Evolutionary conservation across 2,113 vertebrate genomes (phyloP).

Genomic region (Pholis gunnellus): DNA sequence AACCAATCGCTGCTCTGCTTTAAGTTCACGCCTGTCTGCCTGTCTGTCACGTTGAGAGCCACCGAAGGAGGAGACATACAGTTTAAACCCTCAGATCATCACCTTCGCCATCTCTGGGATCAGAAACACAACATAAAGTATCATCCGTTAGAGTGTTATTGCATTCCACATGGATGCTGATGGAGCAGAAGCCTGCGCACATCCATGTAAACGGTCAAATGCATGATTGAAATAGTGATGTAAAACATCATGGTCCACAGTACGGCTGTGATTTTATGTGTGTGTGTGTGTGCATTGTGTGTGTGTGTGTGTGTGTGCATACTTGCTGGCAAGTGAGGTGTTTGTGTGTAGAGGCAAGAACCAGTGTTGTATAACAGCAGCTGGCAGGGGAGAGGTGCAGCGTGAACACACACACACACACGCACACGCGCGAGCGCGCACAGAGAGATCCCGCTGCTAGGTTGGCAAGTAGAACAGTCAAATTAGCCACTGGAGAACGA

Average conservation of each 20-base stretch:
- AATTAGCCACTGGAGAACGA: constrained; percentile 81
- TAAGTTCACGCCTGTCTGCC: constrained; percentile 65
- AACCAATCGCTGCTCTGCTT: constrained; percentile 76
- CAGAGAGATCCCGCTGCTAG: constrained; percentile 62
- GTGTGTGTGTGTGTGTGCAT: constrained; percentile 25
- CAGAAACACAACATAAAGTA: background rate
- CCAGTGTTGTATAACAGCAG: constrained; percentile 79
- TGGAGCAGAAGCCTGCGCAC: constrained; percentile 22
- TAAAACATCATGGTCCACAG: constrained; percentile 26
- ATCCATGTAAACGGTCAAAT: constrained; percentile 32
- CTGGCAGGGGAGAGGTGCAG: constrained; percentile 68
- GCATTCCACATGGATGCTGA: constrained; percentile 16
- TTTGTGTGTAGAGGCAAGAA: constrained; percentile 69
- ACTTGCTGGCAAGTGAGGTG: constrained; percentile 65
- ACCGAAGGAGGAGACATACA: constrained; percentile 31
- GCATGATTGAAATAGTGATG: constrained; percentile 53
- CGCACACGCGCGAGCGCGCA: constrained; percentile 41
- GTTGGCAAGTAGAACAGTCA: constrained; percentile 80
- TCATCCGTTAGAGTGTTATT: constrained; percentile 27
- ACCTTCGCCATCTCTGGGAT: constrained; percentile 18
- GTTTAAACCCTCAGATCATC: constrained; percentile 30
- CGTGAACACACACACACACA: constrained; percentile 30
- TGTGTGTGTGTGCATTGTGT: constrained; percentile 32
- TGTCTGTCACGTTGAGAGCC: constrained; percentile 64
- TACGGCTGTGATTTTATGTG: constrained; percentile 15